These are phyloP conservation scores for Drosophila nasuta DNA, from an alignment of 1,140 invertebrate genomes.

Conservation along the genomic window DNA sequence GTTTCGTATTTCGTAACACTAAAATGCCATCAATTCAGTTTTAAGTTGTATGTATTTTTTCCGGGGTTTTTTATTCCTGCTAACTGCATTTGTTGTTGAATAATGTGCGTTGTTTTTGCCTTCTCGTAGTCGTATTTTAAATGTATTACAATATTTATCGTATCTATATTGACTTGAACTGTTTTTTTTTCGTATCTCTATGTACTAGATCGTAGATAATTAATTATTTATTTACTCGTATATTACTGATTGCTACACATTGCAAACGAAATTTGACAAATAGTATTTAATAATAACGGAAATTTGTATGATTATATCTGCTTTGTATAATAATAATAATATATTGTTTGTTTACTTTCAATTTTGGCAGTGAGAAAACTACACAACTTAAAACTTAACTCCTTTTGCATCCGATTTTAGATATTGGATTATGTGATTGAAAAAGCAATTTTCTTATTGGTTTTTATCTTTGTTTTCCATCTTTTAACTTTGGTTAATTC, in stretches of 20 bases:
- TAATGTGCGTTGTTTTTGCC: slow-evolving; percentile 70
- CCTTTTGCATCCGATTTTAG: slow-evolving; percentile 29
- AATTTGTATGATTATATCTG: slow-evolving; percentile 26
- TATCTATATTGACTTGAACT: slow-evolving; percentile 46
- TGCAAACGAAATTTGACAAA: slow-evolving; percentile 72
- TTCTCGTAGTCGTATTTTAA: slow-evolving; percentile 48
- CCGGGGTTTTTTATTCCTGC: slow-evolving; percentile 24
- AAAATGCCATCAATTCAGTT: slow-evolving; percentile 81
- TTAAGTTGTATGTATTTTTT: slow-evolving; percentile 57
- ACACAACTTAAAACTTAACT: slow-evolving; percentile 58
- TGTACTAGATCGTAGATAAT: slow-evolving; percentile 61
- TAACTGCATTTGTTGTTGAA: slow-evolving; percentile 41
- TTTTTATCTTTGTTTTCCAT: neutral
- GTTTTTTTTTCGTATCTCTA: slow-evolving; percentile 44
- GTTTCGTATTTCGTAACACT: slow-evolving; percentile 55
- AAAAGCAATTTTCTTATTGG: slow-evolving; percentile 18
- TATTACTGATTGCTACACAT: slow-evolving; percentile 77
- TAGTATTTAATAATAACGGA: slow-evolving; percentile 34
- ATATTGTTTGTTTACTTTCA: slow-evolving; percentile 10
- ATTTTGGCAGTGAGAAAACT: slow-evolving; percentile 76
- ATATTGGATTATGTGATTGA: slow-evolving; percentile 18
- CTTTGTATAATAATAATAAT: slow-evolving; percentile 1
- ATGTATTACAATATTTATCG: slow-evolving; percentile 33
- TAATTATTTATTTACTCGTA: slow-evolving; percentile 53
- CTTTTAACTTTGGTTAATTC: neutral